Base-by-base conservation (phyloP, 2,888 invertebrate genomes). In the Sarcophaga subvicina region DNA sequence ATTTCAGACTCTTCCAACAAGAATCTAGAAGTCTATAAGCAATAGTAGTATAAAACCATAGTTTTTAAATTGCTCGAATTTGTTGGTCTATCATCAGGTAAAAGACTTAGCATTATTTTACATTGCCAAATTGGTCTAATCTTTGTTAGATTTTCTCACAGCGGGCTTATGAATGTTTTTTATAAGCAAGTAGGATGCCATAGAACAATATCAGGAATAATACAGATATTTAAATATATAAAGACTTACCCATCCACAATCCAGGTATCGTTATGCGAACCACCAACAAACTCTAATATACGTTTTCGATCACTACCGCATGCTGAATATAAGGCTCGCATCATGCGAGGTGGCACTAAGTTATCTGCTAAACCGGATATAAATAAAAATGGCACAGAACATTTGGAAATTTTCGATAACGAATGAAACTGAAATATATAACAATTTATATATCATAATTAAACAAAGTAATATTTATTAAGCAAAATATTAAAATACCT, bases 241-340 rank as follows among this genome's bases (percentile, higher is more conserved):
- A 25, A 27, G 12, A 64, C 88, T 87, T 98, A 99, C 88, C 97
- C 97, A 86, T 96, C 95, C 90, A 97, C 96, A 85, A 96, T 96
- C 98, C 98, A 99, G 0, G 98, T 99, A 93, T 99, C 98, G 91
- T 99, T 98, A 93, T 99, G 99, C 0, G 97, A 97, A 2, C 99
- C 99, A 25, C 96, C 95, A 3, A 96, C 95, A 93, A 98, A 95
- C 90, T 96, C 95, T 27, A 96, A 94, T 67, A 98, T 93, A 89
- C 96, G 96, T 94, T 98, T 98, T 89, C 95, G 94, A 27, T 95
- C 93, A 87, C 98, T 96, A 54, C 95, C 95, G 91, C 98, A 98
- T 69, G 95, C 94, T 89, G 95, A 94, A 91, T 96, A 97, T 77
- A 99, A 94, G 85, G 96, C 95, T 87, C 96, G 95, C 95, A 98